phyloP scores from a whole-genome alignment of 2,113 vertebrate species.

The Oryzias javanicus region DNA sequence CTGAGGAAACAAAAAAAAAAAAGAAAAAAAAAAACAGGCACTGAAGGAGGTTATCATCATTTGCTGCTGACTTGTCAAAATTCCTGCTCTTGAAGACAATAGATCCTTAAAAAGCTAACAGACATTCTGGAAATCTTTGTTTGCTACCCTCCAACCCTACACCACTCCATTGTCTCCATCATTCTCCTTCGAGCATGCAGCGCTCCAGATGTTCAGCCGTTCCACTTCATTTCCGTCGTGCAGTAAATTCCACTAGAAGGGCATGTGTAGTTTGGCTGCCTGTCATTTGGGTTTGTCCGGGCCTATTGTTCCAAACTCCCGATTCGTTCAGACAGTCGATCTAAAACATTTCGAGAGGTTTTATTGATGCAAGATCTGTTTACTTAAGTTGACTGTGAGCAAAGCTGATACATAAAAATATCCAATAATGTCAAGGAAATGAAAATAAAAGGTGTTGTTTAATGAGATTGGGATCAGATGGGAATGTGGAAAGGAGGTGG shows the following conservation, averaged over 20 bases:
- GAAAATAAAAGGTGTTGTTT: constrained; percentile 52
- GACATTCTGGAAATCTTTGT: constrained; percentile 38
- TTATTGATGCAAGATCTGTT: constrained; percentile 57
- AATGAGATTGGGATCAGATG: constrained; percentile 53
- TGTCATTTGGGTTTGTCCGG: constrained; percentile 45
- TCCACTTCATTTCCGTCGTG: constrained; percentile 64
- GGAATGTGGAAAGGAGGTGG: constrained; percentile 44
- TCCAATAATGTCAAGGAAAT: constrained; percentile 51
- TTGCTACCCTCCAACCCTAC: constrained; percentile 43
- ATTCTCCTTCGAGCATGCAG: constrained; percentile 36
- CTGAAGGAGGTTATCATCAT: constrained; percentile 39
- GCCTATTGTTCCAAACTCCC: constrained; percentile 42
- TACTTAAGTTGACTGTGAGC: constrained; percentile 36
- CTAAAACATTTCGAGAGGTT: constrained; percentile 44
- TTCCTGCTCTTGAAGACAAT: constrained; percentile 47
- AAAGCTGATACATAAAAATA: constrained; percentile 46
- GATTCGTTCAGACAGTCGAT: constrained; percentile 48
- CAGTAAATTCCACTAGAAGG: constrained; percentile 64
- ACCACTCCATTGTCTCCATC: constrained; percentile 30
- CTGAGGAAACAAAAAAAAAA: constrained; percentile 15
- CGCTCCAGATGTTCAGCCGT: constrained; percentile 71
- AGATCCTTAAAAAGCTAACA: constrained; percentile 41
- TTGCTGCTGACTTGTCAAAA: constrained; percentile 39
- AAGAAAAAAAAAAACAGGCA: constrained; percentile 1
- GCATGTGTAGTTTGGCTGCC: constrained; percentile 37